These are phyloP conservation scores for Zophobas atratus DNA, from an alignment of 1,140 invertebrate genomes.

Conservation along the genomic window DNA sequence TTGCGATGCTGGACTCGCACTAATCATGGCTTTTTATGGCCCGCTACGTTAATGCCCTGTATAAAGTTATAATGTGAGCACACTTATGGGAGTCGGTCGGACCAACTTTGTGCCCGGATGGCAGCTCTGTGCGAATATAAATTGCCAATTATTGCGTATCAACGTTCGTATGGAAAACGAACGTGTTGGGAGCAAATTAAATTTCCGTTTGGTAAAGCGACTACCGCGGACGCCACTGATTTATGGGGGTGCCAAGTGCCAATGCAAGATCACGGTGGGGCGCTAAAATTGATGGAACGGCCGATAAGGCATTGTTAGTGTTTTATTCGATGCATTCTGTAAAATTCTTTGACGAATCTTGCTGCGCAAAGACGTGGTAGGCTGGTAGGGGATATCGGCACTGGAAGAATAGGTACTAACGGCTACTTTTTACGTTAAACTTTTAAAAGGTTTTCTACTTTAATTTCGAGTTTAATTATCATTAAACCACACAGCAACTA, in stretches of 20 bases:
- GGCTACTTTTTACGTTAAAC: too few species aligned
- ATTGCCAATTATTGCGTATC: constrained; percentile 63
- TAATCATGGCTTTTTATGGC: constrained; percentile 47
- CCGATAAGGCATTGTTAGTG: too few species aligned
- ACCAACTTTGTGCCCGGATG: constrained; percentile 31
- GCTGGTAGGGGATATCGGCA: too few species aligned
- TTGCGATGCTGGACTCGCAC: background rate
- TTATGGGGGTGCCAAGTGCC: constrained; percentile 48
- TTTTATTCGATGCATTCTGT: too few species aligned
- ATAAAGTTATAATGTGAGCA: constrained; percentile 47
- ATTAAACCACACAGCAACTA: too few species aligned
- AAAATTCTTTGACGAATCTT: too few species aligned
- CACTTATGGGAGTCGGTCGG: constrained; percentile 34
- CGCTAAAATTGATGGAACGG: too few species aligned
- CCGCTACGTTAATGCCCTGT: constrained; percentile 40
- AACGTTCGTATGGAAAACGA: constrained; percentile 60
- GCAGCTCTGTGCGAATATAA: constrained; percentile 59
- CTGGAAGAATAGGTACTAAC: too few species aligned
- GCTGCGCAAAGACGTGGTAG: too few species aligned
- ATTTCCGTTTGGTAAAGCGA: constrained; percentile 62
- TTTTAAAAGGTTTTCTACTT: too few species aligned
- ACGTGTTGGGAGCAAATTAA: constrained; percentile 63
- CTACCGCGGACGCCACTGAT: constrained; percentile 60
- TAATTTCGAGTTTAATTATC: too few species aligned
- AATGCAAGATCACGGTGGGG: constrained; percentile 3